These are phyloP conservation scores for Temnothorax nylanderi DNA, from an alignment of 1,140 invertebrate species.

Conservation along the genomic window DNA sequence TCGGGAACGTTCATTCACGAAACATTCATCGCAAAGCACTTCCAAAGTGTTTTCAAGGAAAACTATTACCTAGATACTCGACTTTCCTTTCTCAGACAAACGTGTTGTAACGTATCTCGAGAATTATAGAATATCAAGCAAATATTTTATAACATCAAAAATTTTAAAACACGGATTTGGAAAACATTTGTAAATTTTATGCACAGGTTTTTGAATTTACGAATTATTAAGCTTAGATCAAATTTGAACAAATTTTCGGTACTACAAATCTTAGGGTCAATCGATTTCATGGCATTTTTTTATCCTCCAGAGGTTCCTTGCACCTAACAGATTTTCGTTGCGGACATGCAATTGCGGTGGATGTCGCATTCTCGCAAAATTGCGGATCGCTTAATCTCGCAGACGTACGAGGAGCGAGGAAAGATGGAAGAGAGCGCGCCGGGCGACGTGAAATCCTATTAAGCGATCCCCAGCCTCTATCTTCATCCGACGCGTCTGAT, in stretches of 20 bases:
- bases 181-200: background rate
- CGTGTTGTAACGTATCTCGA: background rate
- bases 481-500: constrained; percentile 62
- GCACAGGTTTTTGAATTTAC: background rate
- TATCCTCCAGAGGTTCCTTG: background rate
- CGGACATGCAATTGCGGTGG: constrained; percentile 20
- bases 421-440: constrained; percentile 16
- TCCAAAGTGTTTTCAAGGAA: constrained; percentile 47
- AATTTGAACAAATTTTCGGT: background rate
- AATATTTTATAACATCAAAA: background rate
- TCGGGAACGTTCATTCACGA: constrained; percentile 29
- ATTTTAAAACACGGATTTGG: background rate
- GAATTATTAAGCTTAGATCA: background rate
- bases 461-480: constrained; percentile 59
- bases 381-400: constrained; percentile 49
- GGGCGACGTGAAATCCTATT: constrained; percentile 65
- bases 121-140: background rate
- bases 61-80: constrained; percentile 39
- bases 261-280: background rate
- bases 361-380: constrained; percentile 49
- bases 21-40: constrained; percentile 19
- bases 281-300: background rate
- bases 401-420: constrained; percentile 33
- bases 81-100: background rate
- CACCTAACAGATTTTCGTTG: background rate